These are phyloP conservation scores for Rhagium mordax DNA, from an alignment of 2,888 invertebrate species.

Conservation along the genomic window DNA sequence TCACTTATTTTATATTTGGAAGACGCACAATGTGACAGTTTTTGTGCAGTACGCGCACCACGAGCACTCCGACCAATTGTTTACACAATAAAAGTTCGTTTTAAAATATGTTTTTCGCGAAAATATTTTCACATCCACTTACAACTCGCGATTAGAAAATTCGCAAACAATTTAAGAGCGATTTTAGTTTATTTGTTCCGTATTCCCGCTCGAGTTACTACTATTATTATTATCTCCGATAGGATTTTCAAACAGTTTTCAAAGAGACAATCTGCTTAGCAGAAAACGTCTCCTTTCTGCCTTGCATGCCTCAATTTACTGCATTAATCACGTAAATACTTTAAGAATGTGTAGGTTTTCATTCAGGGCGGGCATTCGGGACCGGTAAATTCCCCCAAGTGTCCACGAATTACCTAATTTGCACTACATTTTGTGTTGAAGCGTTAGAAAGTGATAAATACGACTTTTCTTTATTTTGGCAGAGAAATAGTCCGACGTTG, in stretches of 20 bases:
- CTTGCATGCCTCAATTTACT: conserved; percentile 70
- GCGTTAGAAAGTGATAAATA: conserved; percentile 1
- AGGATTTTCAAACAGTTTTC: conserved; percentile 23
- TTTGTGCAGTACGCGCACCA: conserved; percentile 31
- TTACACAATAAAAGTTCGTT: conserved; percentile 9
- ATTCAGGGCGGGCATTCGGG: conserved; percentile 68
- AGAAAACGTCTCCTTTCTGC: conserved; percentile 64
- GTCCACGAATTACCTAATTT: conserved; percentile 36
- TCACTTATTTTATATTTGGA: conserved; percentile 6
- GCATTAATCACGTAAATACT: conserved; percentile 71
- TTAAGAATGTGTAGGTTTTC: conserved; percentile 71
- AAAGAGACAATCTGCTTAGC: conserved; percentile 44
- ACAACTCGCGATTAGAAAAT: too few species aligned
- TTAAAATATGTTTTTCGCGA: background rate
- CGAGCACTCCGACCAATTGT: conserved; percentile 9
- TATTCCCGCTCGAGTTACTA: background rate
- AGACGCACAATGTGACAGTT: conserved; percentile 14
- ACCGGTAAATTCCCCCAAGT: conserved; percentile 45
- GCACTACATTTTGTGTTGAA: conserved; percentile 18
- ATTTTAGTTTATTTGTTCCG: background rate
- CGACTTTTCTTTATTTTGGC: background rate
- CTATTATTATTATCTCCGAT: background rate
- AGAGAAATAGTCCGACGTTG: too few species aligned
- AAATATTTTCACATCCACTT: background rate
- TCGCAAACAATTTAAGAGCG: background rate